phyloP scores from a whole-genome alignment of 2,888 invertebrate species.

The Eremobia ochroleuca region DNA sequence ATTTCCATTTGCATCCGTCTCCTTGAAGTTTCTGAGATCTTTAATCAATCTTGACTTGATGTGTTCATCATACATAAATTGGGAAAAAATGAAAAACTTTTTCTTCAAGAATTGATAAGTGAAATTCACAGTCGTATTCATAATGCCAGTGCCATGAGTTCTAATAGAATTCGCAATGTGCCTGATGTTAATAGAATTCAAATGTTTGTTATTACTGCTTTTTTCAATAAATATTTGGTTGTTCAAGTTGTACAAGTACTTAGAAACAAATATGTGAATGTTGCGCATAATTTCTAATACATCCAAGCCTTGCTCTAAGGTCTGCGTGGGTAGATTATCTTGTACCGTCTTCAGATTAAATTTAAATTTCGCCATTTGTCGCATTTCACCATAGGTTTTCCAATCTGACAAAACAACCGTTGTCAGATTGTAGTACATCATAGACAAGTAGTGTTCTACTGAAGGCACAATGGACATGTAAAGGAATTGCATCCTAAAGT shows the following conservation, averaged over 20 bases:
- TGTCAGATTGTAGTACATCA: conserved; percentile 99
- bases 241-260: conserved; percentile 98
- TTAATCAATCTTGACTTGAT: conserved; percentile 98
- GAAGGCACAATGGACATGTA: conserved; percentile 92
- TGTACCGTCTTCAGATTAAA: conserved; percentile 96
- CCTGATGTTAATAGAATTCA: conserved; percentile 98
- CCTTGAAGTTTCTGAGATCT: conserved; percentile 96
- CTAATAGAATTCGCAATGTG: conserved; percentile 99
- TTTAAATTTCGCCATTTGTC: conserved; percentile 96
- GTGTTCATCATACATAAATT: conserved; percentile 99
- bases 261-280: conserved; percentile 98
- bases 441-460: conserved; percentile 97
- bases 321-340: conserved; percentile 98
- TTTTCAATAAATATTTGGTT: conserved; percentile 99
- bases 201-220: conserved; percentile 97
- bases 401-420: conserved; percentile 99
- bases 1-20: conserved; percentile 92
- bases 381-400: conserved; percentile 99
- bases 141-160: conserved; percentile 98
- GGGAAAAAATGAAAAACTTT: conserved; percentile 98
- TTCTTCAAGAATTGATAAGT: conserved; percentile 98
- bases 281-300: conserved; percentile 99
- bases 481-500: conserved; percentile 89
- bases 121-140: conserved; percentile 98
- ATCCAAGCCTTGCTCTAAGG: conserved; percentile 98